Percentiles rank a stretch among this genome's conserved stretches.
phyloP scores from a whole-genome alignment of 1,140 invertebrate genomes.

The Leptinotarsa texana region DNA sequence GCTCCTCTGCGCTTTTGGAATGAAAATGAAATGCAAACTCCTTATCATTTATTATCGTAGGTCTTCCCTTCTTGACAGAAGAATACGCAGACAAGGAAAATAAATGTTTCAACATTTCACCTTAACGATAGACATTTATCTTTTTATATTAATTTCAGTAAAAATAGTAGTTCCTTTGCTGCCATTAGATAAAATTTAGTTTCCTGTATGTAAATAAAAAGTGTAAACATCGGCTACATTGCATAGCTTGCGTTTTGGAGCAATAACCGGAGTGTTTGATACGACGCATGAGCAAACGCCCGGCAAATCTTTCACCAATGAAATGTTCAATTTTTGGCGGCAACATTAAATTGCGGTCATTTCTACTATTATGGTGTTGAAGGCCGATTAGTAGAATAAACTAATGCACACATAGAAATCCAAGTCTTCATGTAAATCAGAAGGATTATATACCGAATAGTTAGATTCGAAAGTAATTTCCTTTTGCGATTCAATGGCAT shows the following conservation, averaged over 20 bases:
- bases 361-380: not conserved
- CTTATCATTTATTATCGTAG: too few relatives aligned
- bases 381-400: too few relatives aligned
- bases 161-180: too few relatives aligned
- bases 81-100: too few relatives aligned
- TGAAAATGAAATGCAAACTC: too few relatives aligned
- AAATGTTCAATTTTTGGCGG: not conserved
- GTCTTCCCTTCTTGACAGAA: too few relatives aligned
- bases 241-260: conserved; percentile 15
- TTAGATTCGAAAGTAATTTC: conserved; percentile 16
- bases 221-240: not conserved
- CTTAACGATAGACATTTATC: too few relatives aligned
- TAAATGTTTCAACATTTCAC: too few relatives aligned
- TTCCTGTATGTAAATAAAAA: not conserved
- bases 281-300: conserved; percentile 28
- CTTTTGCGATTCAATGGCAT: conserved; percentile 14
- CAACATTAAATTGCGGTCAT: not conserved
- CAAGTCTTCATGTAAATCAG: not conserved
- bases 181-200: not conserved
- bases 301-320: conserved; percentile 12
- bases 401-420: too few relatives aligned
- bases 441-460: not conserved
- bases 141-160: too few relatives aligned
- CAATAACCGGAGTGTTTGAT: conserved; percentile 34
- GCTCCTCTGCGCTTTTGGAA: too few relatives aligned